A percentile compares a stretch with the other conserved stretches of the same genome.
phyloP scores from a whole-genome alignment of 2,888 invertebrate genomes.

The Ferdinandea cuprea region DNA sequence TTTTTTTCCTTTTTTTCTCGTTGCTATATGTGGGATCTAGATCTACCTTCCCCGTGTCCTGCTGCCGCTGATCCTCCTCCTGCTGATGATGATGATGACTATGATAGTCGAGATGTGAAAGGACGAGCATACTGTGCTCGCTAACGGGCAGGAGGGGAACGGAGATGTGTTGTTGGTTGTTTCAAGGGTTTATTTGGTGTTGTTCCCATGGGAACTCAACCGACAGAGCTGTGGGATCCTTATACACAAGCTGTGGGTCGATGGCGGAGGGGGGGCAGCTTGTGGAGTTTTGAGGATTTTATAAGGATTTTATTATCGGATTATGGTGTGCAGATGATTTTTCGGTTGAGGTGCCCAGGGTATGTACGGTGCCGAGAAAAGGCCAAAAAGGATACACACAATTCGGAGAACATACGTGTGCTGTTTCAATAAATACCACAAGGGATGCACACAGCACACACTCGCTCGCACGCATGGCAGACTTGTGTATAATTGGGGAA shows the following conservation, averaged over 20 bases:
- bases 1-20: background rate
- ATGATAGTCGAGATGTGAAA: conserved; percentile 55
- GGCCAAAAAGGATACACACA: conserved; percentile 55
- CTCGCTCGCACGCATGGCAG: background rate
- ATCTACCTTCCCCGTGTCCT: background rate
- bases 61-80: background rate
- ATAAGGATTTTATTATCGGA: conserved; percentile 75
- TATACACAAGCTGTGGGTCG: background rate
- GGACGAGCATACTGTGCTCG: conserved; percentile 24
- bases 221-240: conserved; percentile 30
- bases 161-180: conserved; percentile 33
- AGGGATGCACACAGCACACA: conserved; percentile 4
- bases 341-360: conserved; percentile 55
- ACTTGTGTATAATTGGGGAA: conserved; percentile 36
- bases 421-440: conserved; percentile 63
- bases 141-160: conserved; percentile 1
- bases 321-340: conserved; percentile 74
- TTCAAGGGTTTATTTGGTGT: conserved; percentile 64
- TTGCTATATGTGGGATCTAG: background rate
- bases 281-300: conserved; percentile 50
- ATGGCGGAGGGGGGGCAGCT: background rate
- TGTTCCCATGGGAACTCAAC: conserved; percentile 66
- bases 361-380: conserved; percentile 55
- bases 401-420: conserved; percentile 53
- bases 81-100: conserved; percentile 45